Conservation (phyloP, 2,888 invertebrate species). For the Augochlorella aurata region DNA sequence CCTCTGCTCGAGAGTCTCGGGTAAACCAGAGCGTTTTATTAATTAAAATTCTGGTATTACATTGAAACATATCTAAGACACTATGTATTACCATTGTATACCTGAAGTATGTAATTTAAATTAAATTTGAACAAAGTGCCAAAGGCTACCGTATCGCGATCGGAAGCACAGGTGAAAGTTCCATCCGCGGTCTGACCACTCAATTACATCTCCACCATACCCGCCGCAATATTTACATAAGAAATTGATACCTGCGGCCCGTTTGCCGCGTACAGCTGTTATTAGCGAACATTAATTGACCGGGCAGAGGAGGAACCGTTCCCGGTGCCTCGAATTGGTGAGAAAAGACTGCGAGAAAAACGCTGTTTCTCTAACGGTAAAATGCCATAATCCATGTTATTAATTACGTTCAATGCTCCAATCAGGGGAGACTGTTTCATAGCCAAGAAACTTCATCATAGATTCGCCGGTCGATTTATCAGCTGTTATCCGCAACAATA, state of each 20-base stretch:
- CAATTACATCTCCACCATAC: constrained; percentile 40
- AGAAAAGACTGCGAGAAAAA: constrained; percentile 14
- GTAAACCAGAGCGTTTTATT: neutral
- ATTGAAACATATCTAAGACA: too few relatives aligned
- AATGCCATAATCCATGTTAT: neutral
- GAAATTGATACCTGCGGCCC: constrained; percentile 57
- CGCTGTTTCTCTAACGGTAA: neutral
- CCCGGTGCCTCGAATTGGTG: neutral
- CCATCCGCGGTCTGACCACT: constrained; percentile 22
- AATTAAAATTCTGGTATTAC: too few relatives aligned
- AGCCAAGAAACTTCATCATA: neutral
- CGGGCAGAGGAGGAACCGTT: neutral
- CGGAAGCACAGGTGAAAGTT: constrained; percentile 38
- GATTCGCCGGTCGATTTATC: neutral
- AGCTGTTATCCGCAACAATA: neutral
- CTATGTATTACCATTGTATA: too few relatives aligned
- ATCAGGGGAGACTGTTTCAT: too few relatives aligned
- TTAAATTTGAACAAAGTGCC: neutral
- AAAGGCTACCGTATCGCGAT: neutral
- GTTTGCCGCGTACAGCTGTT: constrained; percentile 13
- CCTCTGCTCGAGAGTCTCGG: neutral
- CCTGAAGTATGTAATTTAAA: too few relatives aligned
- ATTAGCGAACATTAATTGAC: constrained; percentile 52
- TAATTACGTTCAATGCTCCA: too few relatives aligned
- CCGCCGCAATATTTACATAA: constrained; percentile 52